These are phyloP conservation scores for Gila robusta DNA, from an alignment of 2,797 vertebrate species.

Conservation along the genomic window DNA sequence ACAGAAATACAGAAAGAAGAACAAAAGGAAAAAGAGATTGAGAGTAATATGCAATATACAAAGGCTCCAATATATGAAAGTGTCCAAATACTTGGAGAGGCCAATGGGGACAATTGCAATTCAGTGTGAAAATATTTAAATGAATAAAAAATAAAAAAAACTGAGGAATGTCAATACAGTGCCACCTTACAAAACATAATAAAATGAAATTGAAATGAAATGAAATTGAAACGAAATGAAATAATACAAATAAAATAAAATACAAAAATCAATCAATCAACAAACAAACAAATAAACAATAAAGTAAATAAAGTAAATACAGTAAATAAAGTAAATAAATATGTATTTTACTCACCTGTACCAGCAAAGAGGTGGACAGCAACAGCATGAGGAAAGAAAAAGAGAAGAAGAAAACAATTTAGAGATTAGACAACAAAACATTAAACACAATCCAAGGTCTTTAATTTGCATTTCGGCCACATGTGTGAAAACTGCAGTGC, in stretches of 20 bases:
- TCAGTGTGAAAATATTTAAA: neutral
- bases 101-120: no score
- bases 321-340: neutral
- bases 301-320: neutral
- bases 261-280: no score
- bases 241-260: neutral
- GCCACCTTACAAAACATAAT: neutral
- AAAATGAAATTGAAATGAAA: no score
- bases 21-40: neutral
- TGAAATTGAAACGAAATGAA: neutral
- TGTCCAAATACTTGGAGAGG: no score
- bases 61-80: no score
- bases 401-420: constrained; percentile 13
- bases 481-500: neutral
- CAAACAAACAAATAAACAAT: neutral
- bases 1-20: neutral
- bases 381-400: constrained; percentile 8
- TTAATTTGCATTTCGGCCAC: neutral
- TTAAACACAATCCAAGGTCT: neutral
- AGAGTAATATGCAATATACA: neutral
- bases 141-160: neutral
- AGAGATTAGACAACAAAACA: neutral
- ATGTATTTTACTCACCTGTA: constrained; percentile 30
- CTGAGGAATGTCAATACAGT: neutral
- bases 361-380: neutral